Conservation (phyloP, 2,113 vertebrate species). For the Casuarius casuarius region DNA sequence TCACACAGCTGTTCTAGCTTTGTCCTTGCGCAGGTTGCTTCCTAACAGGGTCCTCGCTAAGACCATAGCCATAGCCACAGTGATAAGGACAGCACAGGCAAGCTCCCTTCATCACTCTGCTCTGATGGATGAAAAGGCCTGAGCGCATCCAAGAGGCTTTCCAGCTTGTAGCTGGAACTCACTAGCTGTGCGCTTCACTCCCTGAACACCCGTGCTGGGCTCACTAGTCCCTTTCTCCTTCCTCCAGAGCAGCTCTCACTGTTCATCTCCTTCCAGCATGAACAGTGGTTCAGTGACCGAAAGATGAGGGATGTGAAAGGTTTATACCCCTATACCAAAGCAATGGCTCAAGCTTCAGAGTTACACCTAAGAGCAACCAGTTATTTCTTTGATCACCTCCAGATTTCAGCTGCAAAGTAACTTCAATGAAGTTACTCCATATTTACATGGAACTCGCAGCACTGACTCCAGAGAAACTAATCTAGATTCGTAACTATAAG, state of each 20-base stretch:
- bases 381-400: not conserved
- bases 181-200: not conserved
- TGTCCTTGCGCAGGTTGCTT: not conserved
- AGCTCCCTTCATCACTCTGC: not conserved
- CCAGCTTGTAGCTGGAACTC: too few species aligned
- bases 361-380: not conserved
- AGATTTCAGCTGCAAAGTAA: not conserved
- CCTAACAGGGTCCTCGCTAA: not conserved
- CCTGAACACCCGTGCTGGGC: not conserved
- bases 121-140: not conserved
- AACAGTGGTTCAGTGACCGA: not conserved
- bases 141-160: not conserved
- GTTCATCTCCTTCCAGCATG: too few species aligned
- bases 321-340: not conserved
- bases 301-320: not conserved
- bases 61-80: not conserved
- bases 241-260: not conserved
- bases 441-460: not conserved
- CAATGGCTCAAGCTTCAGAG: not conserved
- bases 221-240: not conserved
- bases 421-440: not conserved
- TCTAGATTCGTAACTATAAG: not conserved
- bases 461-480: not conserved
- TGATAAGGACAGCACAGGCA: not conserved
- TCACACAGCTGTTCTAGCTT: conserved; percentile 12